Evolutionary conservation across 2,113 vertebrate species (phyloP).

Genomic region (Rhodinocichla rosea): DNA sequence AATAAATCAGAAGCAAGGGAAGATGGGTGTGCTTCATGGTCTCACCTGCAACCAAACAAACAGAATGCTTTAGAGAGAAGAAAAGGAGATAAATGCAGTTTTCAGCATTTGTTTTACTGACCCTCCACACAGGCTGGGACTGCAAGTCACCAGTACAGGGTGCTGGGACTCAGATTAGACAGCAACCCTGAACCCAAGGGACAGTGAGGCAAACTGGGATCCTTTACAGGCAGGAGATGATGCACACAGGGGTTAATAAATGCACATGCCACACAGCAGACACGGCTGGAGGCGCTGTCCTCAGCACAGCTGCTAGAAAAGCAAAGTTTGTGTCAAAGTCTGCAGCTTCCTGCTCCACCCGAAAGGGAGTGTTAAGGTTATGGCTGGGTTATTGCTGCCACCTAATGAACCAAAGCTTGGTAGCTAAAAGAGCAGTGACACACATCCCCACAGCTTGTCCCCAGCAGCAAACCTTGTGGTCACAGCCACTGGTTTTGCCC

Average conservation of each 20-base stretch:
- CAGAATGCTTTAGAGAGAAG: background rate
- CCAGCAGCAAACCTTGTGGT: background rate
- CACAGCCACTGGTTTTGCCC: background rate
- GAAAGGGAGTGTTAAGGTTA: background rate
- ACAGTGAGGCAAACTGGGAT: background rate
- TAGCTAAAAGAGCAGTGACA: background rate
- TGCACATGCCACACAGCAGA: rapidly evolving
- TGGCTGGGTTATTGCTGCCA: background rate
- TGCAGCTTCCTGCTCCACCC: background rate
- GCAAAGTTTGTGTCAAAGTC: background rate
- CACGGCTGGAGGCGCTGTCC: rapidly evolving
- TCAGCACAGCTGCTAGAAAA: background rate
- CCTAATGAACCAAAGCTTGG: background rate
- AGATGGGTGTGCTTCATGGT: conserved; percentile 63
- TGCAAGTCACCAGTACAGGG: background rate
- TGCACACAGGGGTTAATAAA: rapidly evolving
- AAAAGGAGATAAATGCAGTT: background rate
- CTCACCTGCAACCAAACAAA: conserved; percentile 57
- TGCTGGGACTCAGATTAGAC: background rate
- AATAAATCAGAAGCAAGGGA: conserved; percentile 75
- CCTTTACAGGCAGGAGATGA: too few species aligned
- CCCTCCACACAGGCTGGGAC: background rate
- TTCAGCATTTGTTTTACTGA: background rate
- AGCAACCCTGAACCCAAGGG: rapidly evolving
- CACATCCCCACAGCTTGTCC: rapidly evolving